These are phyloP conservation scores for Parascotia fuliginaria DNA, from an alignment of 2,888 invertebrate species.

Conservation along the genomic window DNA sequence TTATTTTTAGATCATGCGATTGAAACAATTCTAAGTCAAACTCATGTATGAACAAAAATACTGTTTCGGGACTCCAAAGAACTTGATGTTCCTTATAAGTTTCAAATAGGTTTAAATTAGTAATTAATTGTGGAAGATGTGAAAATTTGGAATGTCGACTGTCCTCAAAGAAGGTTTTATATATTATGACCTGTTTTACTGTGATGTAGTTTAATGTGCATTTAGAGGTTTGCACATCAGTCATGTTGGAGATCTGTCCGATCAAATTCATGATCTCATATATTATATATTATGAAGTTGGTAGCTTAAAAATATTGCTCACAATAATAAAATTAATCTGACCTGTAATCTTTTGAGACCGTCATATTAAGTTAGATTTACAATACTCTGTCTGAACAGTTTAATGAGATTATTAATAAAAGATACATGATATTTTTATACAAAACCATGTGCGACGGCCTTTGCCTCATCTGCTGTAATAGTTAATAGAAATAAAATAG, in stretches of 20 bases:
- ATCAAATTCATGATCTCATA: conserved; percentile 36
- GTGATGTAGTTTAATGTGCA: conserved; percentile 37
- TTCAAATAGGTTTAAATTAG: neutral
- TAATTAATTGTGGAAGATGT: neutral
- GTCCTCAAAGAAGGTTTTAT: conserved; percentile 14
- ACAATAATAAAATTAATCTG: neutral
- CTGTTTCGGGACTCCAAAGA: neutral
- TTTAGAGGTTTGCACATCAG: conserved; percentile 23
- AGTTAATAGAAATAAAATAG: too few relatives aligned
- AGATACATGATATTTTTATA: neutral
- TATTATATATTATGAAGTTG: conserved; percentile 19
- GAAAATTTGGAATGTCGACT: neutral
- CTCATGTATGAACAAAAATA: neutral
- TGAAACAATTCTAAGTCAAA: neutral
- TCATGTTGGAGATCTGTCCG: conserved; percentile 39
- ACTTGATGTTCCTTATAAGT: conserved; percentile 2
- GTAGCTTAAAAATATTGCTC: conserved; percentile 37
- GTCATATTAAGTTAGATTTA: too few relatives aligned
- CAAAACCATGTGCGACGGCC: too few relatives aligned
- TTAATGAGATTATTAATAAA: neutral
- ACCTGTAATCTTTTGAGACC: neutral
- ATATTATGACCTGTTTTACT: conserved; percentile 28
- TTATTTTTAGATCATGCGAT: neutral
- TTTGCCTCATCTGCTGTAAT: too few relatives aligned
- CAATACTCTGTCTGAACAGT: too few relatives aligned